Evolutionary conservation across 1,140 invertebrate species (phyloP).

Genomic region (Diplogasteroides magnus): DNA sequence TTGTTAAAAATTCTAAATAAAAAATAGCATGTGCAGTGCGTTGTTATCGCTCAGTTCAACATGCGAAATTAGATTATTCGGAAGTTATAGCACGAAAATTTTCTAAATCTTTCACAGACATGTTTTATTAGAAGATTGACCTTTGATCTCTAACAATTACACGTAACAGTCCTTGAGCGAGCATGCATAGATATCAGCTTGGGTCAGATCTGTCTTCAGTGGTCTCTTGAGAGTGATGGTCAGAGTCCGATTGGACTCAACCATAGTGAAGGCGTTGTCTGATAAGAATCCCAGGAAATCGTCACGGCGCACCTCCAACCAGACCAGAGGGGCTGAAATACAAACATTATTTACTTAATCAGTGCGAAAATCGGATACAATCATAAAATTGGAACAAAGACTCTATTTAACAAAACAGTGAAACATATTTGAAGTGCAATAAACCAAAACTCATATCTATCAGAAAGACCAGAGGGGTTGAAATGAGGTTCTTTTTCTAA

Average conservation of each 20-base stretch:
- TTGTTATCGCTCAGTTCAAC: not conserved
- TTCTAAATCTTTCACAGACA: too few species aligned
- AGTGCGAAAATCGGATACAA: too few species aligned
- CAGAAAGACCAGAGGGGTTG: not conserved
- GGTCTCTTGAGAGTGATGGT: not conserved
- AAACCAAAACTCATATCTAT: not conserved
- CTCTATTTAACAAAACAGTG: conserved; percentile 4
- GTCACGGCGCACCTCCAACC: not conserved
- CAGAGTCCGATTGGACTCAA: not conserved
- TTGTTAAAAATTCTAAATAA: too few species aligned
- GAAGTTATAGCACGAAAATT: too few species aligned
- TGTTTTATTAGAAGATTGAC: too few species aligned
- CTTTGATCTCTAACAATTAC: not conserved
- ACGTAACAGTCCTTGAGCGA: not conserved
- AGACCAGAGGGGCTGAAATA: not conserved
- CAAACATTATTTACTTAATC: not conserved
- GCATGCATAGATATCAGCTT: not conserved
- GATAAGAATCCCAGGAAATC: not conserved
- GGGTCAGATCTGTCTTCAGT: not conserved
- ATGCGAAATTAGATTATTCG: not conserved
- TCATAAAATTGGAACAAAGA: not conserved
- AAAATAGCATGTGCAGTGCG: too few species aligned
- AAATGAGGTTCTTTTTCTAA: not conserved
- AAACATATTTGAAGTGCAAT: conserved; percentile 3
- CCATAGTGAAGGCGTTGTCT: conserved; percentile 39